A percentile compares a stretch with the other conserved stretches of the same genome.
Evolutionary conservation across 2,797 vertebrate genomes (phyloP).

Genomic region (Premnoplex brunnescens): DNA sequence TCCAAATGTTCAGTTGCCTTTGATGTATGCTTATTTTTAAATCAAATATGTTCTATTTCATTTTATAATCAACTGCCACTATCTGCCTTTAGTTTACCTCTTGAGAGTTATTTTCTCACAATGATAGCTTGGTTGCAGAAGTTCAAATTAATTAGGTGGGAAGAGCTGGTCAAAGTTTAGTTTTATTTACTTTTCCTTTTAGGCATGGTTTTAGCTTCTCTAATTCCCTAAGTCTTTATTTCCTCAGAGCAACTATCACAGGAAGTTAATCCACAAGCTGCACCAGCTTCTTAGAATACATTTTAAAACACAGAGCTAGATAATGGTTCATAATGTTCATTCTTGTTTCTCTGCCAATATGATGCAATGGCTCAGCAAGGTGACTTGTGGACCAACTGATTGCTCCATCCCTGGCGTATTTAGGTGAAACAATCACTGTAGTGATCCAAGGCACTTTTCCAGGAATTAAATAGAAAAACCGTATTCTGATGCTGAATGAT

Average conservation of each 20-base stretch:
- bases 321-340: not conserved
- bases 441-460: not conserved
- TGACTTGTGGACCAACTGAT: not conserved
- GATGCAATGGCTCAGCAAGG: not conserved
- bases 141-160: not conserved
- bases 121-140: not conserved
- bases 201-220: not conserved
- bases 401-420: not conserved
- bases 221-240: not conserved
- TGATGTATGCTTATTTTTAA: not conserved
- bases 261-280: not conserved
- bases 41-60: not conserved
- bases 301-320: not conserved
- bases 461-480: not conserved
- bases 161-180: not conserved
- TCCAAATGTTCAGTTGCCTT: not conserved
- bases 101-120: not conserved
- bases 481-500: not conserved
- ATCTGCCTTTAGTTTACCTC: not conserved
- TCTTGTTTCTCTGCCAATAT: not conserved
- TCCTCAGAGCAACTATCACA: accelerated
- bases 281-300: not conserved
- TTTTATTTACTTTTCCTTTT: not conserved
- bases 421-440: not conserved
- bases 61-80: not conserved